Base-by-base conservation (phyloP, 1,140 invertebrate genomes). In the Oedothorax gibbosus region DNA sequence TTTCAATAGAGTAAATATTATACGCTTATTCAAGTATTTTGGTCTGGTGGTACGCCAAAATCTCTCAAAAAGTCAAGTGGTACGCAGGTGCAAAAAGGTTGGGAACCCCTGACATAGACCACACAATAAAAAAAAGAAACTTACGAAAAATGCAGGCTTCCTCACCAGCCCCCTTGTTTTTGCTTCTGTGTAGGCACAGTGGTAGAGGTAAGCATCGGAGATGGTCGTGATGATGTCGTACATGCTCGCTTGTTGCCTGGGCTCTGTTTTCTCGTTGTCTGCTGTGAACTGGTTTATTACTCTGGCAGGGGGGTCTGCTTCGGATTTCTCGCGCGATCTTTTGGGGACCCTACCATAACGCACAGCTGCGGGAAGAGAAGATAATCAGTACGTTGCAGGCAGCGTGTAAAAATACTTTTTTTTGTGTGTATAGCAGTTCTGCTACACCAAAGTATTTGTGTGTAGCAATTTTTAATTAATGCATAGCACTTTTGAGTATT, bases 341-440 rank as follows among this genome's bases (percentile, higher is more conserved):
- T 98, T 99, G 68, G 97, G 97, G 85, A 98, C 97, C 84, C 97
- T 93, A 75, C 97, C 97, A 92, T 98, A 99, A 88, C 97, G 92
- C 66, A 98, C 97, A 89, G 97, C 97, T 98, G 92, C 56, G 87
- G 88, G 82, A 50, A 20, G 14, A 83, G 56, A 51, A 35, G 12
- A 18, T 12, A 2, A 15, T 18, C 6, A 18, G 57, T 62, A 15
- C 1, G 12, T 62, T 62, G 57, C 18, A 62, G 15, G 15, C 9
- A 60, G 9, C 15, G 56, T 60, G 56, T 10, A 60, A 60, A 60
- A 10, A 10, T 10, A 9, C 15, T 15, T 10, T 60, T 10, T 10
- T 60, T 60, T 60, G 56, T 60, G 56, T 60, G 15, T 60, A 60
- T n/a, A n/a, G n/a, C n/a, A n/a, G n/a, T n/a, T n/a, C n/a, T n/a